These are phyloP conservation scores for Oreochromis niloticus DNA, from an alignment of 2,113 vertebrate species.

Conservation along the genomic window DNA sequence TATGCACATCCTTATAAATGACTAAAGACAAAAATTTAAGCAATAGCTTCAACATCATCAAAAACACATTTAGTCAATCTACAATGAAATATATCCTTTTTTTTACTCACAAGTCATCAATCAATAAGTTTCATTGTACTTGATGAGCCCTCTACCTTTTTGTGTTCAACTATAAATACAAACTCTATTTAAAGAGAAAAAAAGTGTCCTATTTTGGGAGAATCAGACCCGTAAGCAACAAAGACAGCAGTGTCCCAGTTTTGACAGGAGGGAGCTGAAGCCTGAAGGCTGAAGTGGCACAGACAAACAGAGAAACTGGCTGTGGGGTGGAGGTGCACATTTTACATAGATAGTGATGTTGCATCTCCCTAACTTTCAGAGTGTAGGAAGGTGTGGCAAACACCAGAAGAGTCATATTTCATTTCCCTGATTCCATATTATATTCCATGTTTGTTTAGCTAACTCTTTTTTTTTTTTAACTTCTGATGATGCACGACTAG, in stretches of 20 bases:
- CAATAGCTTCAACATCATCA: not conserved
- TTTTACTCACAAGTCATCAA: not conserved
- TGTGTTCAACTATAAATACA: slow-evolving; percentile 65
- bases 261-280: slow-evolving; percentile 62
- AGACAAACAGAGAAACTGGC: slow-evolving; percentile 19
- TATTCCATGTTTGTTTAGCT: not conserved
- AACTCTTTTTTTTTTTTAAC: not conserved
- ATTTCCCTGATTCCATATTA: not conserved
- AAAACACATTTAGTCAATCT: not conserved
- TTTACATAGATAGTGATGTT: not conserved
- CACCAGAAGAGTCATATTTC: not conserved
- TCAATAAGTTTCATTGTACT: slow-evolving; percentile 10
- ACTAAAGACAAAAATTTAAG: not conserved
- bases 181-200: slow-evolving; percentile 63
- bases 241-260: slow-evolving; percentile 75
- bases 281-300: slow-evolving; percentile 58
- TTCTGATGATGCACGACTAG: not conserved
- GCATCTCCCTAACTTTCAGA: not conserved
- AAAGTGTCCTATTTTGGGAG: slow-evolving; percentile 72
- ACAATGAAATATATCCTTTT: not conserved
- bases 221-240: slow-evolving; percentile 70
- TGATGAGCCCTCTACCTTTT: slow-evolving; percentile 29
- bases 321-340: slow-evolving; percentile 10
- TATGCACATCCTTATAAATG: not conserved
- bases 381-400: not conserved